These are phyloP conservation scores for Poecilobothrus nobilitatus DNA, from an alignment of 2,888 invertebrate genomes.

Conservation along the genomic window DNA sequence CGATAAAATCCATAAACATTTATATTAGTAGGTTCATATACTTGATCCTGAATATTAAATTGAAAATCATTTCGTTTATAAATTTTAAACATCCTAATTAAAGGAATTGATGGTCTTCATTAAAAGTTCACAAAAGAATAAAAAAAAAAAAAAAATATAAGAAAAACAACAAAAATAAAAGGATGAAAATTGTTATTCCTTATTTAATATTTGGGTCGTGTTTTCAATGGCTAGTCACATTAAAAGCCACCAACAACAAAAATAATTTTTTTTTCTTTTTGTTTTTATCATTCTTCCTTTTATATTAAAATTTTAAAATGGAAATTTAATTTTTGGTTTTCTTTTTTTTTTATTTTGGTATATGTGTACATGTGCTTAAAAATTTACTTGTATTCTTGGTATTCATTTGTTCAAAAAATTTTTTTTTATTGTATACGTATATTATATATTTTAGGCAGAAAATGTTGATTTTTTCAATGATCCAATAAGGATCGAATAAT, in stretches of 20 bases:
- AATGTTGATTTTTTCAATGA: no score
- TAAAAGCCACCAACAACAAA: background rate
- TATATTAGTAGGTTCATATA: background rate
- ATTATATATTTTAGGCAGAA: no score
- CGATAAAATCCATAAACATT: background rate
- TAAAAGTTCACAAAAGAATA: background rate
- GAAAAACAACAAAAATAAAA: background rate
- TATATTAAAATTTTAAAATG: no score
- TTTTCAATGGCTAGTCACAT: constrained; percentile 4
- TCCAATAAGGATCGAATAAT: no score
- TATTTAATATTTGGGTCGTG: constrained; percentile 1
- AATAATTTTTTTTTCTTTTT: no score
- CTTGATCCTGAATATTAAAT: constrained; percentile 6
- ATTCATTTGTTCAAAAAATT: no score
- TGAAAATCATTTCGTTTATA: constrained; percentile 4
- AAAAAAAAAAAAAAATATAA: background rate
- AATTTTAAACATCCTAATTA: constrained; percentile 4
- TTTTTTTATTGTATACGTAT: no score
- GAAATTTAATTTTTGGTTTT: no score
- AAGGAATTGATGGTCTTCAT: constrained; percentile 1
- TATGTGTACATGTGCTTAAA: no score
- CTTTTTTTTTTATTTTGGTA: no score
- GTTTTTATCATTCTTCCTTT: no score
- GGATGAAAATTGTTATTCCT: background rate
- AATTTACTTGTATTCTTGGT: no score